These are phyloP conservation scores for Hypena proboscidalis DNA, from an alignment of 2,888 invertebrate genomes.

Conservation along the genomic window DNA sequence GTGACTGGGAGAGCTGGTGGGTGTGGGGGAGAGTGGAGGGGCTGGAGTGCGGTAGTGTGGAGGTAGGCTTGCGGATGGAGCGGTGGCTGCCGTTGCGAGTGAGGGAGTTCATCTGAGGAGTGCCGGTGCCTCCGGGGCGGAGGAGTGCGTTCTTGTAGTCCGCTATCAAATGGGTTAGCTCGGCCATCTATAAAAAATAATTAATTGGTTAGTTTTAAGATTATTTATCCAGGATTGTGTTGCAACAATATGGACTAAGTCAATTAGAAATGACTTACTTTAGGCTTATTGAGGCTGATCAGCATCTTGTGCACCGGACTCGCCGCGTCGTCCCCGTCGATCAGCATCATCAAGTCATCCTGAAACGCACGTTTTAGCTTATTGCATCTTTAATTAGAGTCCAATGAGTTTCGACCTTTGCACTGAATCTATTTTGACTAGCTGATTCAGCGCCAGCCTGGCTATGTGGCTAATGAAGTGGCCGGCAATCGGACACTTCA, in stretches of 20 bases:
- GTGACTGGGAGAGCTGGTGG: constrained; percentile 53
- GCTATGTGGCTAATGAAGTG: too few relatives aligned
- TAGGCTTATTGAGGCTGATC: constrained; percentile 96
- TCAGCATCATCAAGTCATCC: constrained; percentile 98
- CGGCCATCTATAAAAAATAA: constrained; percentile 89
- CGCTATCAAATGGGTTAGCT: constrained; percentile 95
- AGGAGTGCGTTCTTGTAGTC: constrained; percentile 97
- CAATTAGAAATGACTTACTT: constrained; percentile 88
- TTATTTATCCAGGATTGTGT: too few relatives aligned
- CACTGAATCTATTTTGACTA: too few relatives aligned
- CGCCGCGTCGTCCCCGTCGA: constrained; percentile 91
- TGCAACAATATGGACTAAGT: too few relatives aligned
- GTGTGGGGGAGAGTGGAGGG: constrained; percentile 72
- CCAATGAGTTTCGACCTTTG: too few relatives aligned
- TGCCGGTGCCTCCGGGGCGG: constrained; percentile 89
- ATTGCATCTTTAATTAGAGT: too few relatives aligned
- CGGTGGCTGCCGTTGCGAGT: constrained; percentile 89
- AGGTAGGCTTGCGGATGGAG: constrained; percentile 77
- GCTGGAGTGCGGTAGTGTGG: constrained; percentile 72
- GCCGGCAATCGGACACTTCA: too few relatives aligned
- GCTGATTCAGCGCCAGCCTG: too few relatives aligned
- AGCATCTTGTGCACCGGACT: constrained; percentile 93
- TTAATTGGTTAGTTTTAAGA: not conserved
- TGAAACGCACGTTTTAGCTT: constrained; percentile 31
- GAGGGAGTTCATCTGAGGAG: constrained; percentile 92